Evolutionary conservation across 2,888 invertebrate genomes (phyloP).

Genomic region (Spicauda simplicius): DNA sequence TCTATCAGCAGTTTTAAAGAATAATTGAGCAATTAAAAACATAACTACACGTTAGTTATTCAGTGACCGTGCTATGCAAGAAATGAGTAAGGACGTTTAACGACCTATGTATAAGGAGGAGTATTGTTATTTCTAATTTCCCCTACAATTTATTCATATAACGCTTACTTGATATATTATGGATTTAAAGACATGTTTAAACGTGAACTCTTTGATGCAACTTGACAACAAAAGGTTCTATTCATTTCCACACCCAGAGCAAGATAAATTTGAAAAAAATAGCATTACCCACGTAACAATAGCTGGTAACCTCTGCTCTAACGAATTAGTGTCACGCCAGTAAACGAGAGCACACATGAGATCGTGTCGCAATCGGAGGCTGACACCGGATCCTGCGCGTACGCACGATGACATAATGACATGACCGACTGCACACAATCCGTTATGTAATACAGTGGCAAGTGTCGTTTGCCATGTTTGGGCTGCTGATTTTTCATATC

Average conservation of each 20-base stretch:
- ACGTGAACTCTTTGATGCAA: too few species aligned
- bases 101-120: too few species aligned
- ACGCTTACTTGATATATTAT: too few species aligned
- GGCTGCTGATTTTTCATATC: slow-evolving; percentile 9
- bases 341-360: slow-evolving; percentile 50
- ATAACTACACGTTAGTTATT: too few species aligned
- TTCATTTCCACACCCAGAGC: background rate
- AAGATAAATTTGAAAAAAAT: background rate
- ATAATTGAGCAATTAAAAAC: background rate
- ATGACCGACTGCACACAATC: slow-evolving; percentile 46
- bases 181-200: too few species aligned
- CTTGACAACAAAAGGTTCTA: background rate
- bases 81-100: too few species aligned
- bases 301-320: slow-evolving; percentile 40
- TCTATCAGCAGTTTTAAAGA: background rate
- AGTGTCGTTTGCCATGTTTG: slow-evolving; percentile 31
- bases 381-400: slow-evolving; percentile 54
- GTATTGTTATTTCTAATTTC: too few species aligned
- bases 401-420: slow-evolving; percentile 58
- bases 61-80: too few species aligned
- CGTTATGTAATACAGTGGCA: slow-evolving; percentile 47
- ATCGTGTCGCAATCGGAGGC: slow-evolving; percentile 55
- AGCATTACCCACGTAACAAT: slow-evolving; percentile 12
- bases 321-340: slow-evolving; percentile 49
- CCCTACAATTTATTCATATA: too few species aligned